Evolutionary conservation across 2,113 vertebrate species (phyloP), one percentile per base, ranked within the genome.

Genomic region (Halichoeres trimaculatus): DNA sequence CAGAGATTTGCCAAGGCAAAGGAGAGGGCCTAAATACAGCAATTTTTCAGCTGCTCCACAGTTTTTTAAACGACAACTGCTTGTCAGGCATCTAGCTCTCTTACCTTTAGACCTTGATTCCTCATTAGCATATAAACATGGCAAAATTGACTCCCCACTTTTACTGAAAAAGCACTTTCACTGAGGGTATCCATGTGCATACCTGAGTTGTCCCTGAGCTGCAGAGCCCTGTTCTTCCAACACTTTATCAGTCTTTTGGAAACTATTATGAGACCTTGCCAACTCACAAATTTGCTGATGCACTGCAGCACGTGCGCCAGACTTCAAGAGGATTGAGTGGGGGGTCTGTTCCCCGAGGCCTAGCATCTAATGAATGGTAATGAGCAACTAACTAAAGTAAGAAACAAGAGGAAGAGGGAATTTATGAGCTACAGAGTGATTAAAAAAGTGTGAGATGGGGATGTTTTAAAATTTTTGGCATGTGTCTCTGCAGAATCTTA

Each of bases 261-360:
- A 7, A 34, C 66, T 40, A 48, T 74, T 73, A 80, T 58, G 63
- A 78, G 68, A 80, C 82, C 63, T 78, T 59, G 80, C 71, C 78
- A 76, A 88, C 45, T 85, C 72, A 84, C 71, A 77, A 26, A 85
- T 82, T 87, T 76, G 70, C 52, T 55, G 56, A 83, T 65, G 56
- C 36, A 4, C 45, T 19, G 19, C 52, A 45, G 45, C 68, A 66
- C 36, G 34, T 81, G 74, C 10, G 41, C 48, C 0, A 23, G 65
- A 75, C 65, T 24, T 77, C 48, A 35, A 70, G 16, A 76, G 58
- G 30, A 56, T 52, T 26, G 57, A 57, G 64, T 10, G 19, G 34
- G 52, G 48, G 64, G 52, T 67, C 47, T 70, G 54, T 66, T 75
- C 71, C 66, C 59, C 8, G 45, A 35, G 43, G 60, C 62, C 47